These are phyloP conservation scores for Gymnorhina tibicen DNA, from an alignment of 2,113 vertebrate genomes.

Conservation along the genomic window DNA sequence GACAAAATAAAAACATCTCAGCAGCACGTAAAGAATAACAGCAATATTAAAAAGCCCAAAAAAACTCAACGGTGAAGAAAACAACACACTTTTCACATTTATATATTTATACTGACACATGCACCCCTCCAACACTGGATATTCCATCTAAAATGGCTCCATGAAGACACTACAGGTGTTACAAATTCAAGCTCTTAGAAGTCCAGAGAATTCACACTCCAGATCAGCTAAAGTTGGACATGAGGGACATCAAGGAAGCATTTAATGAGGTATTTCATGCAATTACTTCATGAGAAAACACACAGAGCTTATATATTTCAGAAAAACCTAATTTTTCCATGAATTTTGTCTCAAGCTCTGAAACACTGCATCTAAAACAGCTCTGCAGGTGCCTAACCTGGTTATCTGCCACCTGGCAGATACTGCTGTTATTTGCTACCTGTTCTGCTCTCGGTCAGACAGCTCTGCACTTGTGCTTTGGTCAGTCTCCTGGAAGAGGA, in stretches of 20 bases:
- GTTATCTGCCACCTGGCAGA: neutral
- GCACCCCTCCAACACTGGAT: neutral
- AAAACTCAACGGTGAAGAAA: neutral
- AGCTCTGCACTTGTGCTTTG: neutral
- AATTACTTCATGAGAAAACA: neutral
- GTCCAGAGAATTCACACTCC: neutral
- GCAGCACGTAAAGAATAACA: neutral
- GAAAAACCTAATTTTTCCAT: neutral
- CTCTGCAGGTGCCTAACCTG: neutral
- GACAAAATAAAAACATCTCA: neutral
- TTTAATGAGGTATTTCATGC: neutral
- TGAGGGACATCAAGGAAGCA: neutral
- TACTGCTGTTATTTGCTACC: neutral
- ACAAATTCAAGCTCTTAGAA: neutral
- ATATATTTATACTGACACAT: neutral
- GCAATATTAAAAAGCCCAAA: neutral
- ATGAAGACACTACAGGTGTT: neutral
- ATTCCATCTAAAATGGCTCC: neutral
- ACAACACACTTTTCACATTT: neutral
- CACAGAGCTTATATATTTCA: neutral
- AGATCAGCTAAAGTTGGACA: neutral
- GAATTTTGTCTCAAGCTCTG: neutral
- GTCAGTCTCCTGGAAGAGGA: neutral
- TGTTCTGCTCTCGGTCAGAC: neutral
- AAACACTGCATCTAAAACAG: neutral